Evolutionary conservation across 2,113 vertebrate species (phyloP).

Genomic region (Eudyptes chrysolophus): DNA sequence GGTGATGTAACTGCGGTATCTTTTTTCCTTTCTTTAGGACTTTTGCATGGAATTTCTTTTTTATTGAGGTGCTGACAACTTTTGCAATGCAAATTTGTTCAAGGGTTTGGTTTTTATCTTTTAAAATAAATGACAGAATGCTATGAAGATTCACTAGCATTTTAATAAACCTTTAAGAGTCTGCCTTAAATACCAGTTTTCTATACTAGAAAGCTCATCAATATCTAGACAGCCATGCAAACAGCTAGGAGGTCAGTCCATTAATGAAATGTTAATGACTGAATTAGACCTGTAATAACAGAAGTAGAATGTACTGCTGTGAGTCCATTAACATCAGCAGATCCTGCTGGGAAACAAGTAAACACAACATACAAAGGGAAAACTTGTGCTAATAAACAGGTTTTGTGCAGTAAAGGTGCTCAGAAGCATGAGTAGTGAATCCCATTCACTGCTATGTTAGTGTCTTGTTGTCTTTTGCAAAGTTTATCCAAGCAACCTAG

Average conservation of each 20-base stretch:
- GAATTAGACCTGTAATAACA: conserved; percentile 97
- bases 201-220: conserved; percentile 81
- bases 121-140: not conserved
- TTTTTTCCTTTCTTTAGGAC: not conserved
- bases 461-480: not conserved
- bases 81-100: not conserved
- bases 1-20: not conserved
- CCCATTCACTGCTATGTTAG: not conserved
- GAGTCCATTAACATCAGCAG: conserved; percentile 93
- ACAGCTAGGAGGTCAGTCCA: conserved; percentile 87
- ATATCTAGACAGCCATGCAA: conserved; percentile 81
- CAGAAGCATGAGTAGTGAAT: conserved; percentile 24
- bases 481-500: not conserved
- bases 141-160: not conserved
- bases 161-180: conserved; percentile 53
- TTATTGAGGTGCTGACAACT: conserved; percentile 9
- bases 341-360: conserved; percentile 86
- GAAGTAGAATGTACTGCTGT: conserved; percentile 88
- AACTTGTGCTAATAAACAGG: conserved; percentile 71
- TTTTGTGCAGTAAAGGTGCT: conserved; percentile 75
- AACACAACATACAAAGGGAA: conserved; percentile 78
- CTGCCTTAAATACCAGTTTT: conserved; percentile 78
- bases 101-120: conserved; percentile 10
- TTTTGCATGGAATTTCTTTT: conserved; percentile 2
- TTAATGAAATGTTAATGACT: conserved; percentile 99